phyloP scores from a whole-genome alignment of 2,113 vertebrate genomes.

The Ammodytes dubius region DNA sequence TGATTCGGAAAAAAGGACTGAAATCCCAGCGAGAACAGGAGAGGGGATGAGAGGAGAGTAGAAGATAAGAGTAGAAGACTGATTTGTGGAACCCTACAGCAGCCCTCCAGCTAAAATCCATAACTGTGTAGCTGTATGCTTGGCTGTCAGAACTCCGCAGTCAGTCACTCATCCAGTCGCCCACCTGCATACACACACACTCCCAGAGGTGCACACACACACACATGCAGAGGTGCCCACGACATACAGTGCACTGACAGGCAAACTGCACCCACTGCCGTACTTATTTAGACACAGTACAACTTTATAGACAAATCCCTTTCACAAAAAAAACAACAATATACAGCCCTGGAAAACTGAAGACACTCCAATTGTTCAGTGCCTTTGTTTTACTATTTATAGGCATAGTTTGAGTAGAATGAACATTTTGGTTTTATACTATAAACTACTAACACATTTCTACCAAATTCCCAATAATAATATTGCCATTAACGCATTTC shows the following conservation, averaged over 20 bases:
- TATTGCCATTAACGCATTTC: no score
- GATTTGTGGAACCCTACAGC: conserved; percentile 78
- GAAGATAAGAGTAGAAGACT: conserved; percentile 71
- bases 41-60: conserved; percentile 53
- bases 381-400: no score
- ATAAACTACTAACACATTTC: no score
- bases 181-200: conserved; percentile 21
- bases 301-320: neutral
- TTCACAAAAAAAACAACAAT: conserved; percentile 13
- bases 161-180: conserved; percentile 67
- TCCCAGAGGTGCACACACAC: neutral
- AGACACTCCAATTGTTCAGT: no score
- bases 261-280: no score
- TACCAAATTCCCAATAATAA: no score
- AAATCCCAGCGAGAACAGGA: conserved; percentile 50
- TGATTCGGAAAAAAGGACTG: conserved; percentile 62
- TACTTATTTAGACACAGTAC: neutral
- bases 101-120: conserved; percentile 81
- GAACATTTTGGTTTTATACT: no score
- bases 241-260: no score
- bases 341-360: no score
- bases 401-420: no score
- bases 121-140: conserved; percentile 67
- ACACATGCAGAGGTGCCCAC: neutral
- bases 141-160: conserved; percentile 66